Conservation (phyloP, 2,113 vertebrate species). For the Sula dactylatra region DNA sequence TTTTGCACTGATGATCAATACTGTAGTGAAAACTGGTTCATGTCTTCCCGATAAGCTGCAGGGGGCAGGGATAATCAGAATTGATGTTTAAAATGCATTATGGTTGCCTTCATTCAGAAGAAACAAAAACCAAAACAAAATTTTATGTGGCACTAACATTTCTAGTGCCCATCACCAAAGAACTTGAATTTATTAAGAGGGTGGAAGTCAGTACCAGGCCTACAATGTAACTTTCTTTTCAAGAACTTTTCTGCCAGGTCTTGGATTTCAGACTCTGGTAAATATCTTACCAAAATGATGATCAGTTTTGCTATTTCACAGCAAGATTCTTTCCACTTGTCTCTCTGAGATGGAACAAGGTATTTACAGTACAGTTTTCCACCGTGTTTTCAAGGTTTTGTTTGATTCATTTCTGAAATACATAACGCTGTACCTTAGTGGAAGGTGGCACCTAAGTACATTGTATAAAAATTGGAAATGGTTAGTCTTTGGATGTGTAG, state of each 20-base stretch:
- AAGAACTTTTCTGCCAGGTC: background rate
- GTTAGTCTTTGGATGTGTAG: background rate
- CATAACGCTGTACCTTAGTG: rapidly evolving
- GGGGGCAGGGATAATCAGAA: background rate
- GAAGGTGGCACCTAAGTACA: background rate
- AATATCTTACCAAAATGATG: background rate
- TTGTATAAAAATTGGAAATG: background rate
- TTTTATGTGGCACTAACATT: background rate
- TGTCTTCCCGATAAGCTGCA: background rate
- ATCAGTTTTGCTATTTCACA: background rate
- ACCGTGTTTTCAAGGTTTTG: background rate
- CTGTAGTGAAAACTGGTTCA: background rate
- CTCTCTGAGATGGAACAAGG: background rate
- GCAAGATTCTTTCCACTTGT: background rate
- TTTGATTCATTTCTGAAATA: background rate
- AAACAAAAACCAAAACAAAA: background rate
- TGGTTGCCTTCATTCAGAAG: background rate
- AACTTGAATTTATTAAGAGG: background rate
- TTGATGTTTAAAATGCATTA: background rate
- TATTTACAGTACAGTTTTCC: background rate
- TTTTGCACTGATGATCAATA: background rate
- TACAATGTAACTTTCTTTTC: background rate
- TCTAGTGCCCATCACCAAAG: background rate
- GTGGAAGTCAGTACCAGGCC: background rate
- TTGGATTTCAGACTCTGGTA: background rate